Conservation (phyloP, 2,113 vertebrate genomes). For the Cheirogaleus medius region DNA sequence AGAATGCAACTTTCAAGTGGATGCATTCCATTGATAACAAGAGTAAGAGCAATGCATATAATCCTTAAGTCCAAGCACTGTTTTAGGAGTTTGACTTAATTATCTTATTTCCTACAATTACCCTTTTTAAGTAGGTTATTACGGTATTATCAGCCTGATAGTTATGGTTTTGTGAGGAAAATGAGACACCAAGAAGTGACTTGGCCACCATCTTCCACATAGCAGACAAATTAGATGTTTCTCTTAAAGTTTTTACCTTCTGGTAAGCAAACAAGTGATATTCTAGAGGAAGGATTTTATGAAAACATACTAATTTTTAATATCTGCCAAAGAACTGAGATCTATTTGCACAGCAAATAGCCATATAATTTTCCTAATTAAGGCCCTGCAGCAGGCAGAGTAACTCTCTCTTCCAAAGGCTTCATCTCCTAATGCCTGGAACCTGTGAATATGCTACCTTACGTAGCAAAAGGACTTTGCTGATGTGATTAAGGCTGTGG, state of each 20-base stretch:
- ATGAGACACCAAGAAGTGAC: background rate
- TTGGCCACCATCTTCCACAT: background rate
- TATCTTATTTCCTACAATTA: background rate
- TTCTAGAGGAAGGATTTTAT: background rate
- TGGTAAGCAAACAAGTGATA: background rate
- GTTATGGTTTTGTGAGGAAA: background rate
- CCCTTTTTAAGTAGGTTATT: background rate
- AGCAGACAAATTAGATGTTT: background rate
- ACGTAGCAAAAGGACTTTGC: background rate
- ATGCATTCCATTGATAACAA: background rate
- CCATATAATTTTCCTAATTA: background rate
- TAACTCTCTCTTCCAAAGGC: background rate
- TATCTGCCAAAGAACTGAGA: background rate
- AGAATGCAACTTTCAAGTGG: background rate
- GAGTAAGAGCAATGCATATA: background rate
- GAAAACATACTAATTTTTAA: slow-evolving; percentile 5
- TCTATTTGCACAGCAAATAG: background rate
- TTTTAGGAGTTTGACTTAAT: background rate
- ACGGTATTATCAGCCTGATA: background rate
- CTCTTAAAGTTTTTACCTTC: background rate
- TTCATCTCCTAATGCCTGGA: background rate
- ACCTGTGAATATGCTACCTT: background rate
- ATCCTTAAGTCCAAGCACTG: background rate
- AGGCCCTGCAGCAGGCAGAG: background rate
- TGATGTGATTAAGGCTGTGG: background rate